Evolutionary conservation across 2,888 invertebrate species (phyloP), one percentile per base, ranked within the genome.

Genomic region (Chromoteleia sp.): DNA sequence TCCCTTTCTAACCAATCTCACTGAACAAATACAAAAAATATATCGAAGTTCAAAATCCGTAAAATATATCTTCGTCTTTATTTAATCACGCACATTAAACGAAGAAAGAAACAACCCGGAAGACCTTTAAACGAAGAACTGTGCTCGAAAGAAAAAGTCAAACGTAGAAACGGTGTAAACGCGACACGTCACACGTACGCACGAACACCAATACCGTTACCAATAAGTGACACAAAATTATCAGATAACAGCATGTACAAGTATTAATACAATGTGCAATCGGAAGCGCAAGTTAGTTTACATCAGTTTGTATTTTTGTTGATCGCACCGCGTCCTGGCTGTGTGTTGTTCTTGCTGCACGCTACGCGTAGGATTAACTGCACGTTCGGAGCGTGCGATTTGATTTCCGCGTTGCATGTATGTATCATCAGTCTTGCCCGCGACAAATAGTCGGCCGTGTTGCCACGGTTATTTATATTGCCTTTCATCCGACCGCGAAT

Each of bases 221-320:
- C 4, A 33, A 8, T 10, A 36, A 33, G 14, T 10, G n/a, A 25
- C 14, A 36, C 1, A 36, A 10, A 33, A 54, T 12, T 15, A 52
- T 36, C 54, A 33, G 54, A 54, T 54, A 54, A 54, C 17, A 54
- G 54, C 54, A 54, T 54, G 52, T 52, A 52, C n/a, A 33, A 54
- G 54, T 54, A 54, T 10, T 33, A 54, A 54, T 54, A 54, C 54
- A 54, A 54, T 54, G 54, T 54, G 54, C 54, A 36, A 33, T 54
- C 33, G 10, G 33, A 54, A 17, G 10, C 10, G 3, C 54, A 17
- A 30, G 54, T 54, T 54, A 54, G 54, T 54, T 54, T 30, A 1
- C n/a, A 36, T 21, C 1, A 54, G 15, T 36, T 17, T 33, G n/a
- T 33, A 54, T 54, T 30, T 54, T 54, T 36, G 54, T 54, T 54